Evolutionary conservation across 2,797 vertebrate genomes (phyloP).

Genomic region (Pogonophryne albipinna): DNA sequence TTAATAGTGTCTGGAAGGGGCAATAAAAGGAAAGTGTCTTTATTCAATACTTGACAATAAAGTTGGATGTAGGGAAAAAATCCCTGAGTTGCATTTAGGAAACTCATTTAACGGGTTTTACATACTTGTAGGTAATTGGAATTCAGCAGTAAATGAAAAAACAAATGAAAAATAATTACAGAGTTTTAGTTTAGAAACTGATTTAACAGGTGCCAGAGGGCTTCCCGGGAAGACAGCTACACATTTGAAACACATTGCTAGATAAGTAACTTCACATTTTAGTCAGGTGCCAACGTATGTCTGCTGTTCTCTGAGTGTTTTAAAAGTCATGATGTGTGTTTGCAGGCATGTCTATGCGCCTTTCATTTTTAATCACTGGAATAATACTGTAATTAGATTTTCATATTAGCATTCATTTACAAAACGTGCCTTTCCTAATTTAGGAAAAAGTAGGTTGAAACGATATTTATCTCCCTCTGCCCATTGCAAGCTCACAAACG

Average conservation of each 20-base stretch:
- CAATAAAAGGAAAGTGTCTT: slow-evolving; percentile 78
- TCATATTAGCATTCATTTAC: neutral
- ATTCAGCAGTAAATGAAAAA: slow-evolving; percentile 64
- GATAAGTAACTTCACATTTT: neutral
- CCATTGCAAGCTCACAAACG: neutral
- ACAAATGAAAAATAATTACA: slow-evolving; percentile 36
- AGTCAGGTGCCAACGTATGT: neutral
- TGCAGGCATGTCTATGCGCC: neutral
- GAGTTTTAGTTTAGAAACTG: slow-evolving; percentile 30
- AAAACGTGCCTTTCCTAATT: neutral
- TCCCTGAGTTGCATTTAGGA: slow-evolving; percentile 72
- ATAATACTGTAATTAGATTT: neutral
- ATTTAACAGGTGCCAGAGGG: slow-evolving; percentile 31
- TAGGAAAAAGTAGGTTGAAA: slow-evolving; percentile 8
- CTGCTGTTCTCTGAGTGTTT: neutral
- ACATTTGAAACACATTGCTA: neutral
- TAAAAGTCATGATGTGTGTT: slow-evolving; percentile 32
- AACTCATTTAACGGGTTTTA: slow-evolving; percentile 71
- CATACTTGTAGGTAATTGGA: slow-evolving; percentile 69
- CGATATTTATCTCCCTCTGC: neutral
- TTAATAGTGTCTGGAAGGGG: slow-evolving; percentile 83
- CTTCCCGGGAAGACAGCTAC: slow-evolving; percentile 9
- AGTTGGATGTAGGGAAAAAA: slow-evolving; percentile 72
- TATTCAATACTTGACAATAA: slow-evolving; percentile 78
- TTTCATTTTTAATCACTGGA: neutral